Conservation (phyloP, 2,797 vertebrate species). For the Enteromius unitaeniatus region DNA sequence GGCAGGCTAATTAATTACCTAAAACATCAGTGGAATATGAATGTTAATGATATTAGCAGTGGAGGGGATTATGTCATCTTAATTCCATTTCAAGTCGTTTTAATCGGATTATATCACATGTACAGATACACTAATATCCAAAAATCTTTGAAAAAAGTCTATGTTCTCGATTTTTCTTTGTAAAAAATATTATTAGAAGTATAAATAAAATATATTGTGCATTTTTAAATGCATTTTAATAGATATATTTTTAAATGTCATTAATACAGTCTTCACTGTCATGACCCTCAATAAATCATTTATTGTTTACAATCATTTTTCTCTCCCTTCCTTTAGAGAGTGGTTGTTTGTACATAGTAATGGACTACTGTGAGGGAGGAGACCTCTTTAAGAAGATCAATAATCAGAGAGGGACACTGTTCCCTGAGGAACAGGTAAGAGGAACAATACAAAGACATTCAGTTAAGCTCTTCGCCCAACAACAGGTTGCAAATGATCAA, state of each 20-base stretch:
- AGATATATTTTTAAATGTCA: not conserved
- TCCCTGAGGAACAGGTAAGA: slow-evolving; percentile 92
- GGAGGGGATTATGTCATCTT: not conserved
- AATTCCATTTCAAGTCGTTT: not conserved
- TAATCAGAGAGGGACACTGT: slow-evolving; percentile 90
- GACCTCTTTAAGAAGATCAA: slow-evolving; percentile 98
- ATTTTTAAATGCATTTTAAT: too few relatives aligned
- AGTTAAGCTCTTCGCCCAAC: not conserved
- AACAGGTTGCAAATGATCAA: not conserved
- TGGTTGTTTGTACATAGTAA: slow-evolving; percentile 96
- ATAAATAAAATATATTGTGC: not conserved
- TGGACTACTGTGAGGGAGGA: slow-evolving; percentile 99
- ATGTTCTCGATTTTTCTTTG: not conserved
- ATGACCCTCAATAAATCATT: too few relatives aligned
- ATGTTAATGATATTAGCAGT: not conserved
- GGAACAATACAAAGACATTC: not conserved
- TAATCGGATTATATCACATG: not conserved
- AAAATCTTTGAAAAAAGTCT: not conserved
- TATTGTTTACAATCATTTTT: not conserved
- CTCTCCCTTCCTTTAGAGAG: slow-evolving; percentile 81
- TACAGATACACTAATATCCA: not conserved
- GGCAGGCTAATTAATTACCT: not conserved
- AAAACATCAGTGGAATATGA: not conserved
- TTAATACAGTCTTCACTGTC: too few relatives aligned
- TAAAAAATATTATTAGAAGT: not conserved